A percentile compares a stretch with the other conserved stretches of the same genome.
Evolutionary conservation across 2,113 vertebrate species (phyloP).

Genomic region (Helogale parvula): DNA sequence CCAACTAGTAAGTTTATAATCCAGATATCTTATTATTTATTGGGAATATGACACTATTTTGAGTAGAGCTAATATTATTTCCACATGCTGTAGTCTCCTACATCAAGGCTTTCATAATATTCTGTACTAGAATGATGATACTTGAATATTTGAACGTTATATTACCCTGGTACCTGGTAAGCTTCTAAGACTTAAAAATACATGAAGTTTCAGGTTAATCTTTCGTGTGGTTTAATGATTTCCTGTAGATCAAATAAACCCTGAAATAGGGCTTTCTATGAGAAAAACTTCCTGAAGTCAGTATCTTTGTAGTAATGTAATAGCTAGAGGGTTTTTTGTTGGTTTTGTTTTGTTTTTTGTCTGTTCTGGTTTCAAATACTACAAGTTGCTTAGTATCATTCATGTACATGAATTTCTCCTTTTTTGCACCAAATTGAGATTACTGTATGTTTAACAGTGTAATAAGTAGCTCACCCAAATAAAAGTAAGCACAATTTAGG

Average conservation of each 20-base stretch:
- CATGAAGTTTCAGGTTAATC: conserved; percentile 41
- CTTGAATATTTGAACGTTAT: not conserved
- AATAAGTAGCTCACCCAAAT: not conserved
- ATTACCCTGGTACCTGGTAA: not conserved
- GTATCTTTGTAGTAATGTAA: conserved; percentile 12
- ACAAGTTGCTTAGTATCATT: not conserved
- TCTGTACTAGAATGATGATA: not conserved
- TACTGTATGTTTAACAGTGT: not conserved
- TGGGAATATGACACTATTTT: conserved; percentile 23
- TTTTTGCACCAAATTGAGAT: not conserved
- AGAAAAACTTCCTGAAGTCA: not conserved
- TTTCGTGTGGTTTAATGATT: conserved; percentile 53
- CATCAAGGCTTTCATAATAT: not conserved
- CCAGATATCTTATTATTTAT: not conserved
- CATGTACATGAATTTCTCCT: not conserved
- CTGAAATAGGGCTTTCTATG: not conserved
- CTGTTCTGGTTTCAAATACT: not conserved
- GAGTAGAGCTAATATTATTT: conserved; percentile 23
- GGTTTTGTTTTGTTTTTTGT: too few species aligned
- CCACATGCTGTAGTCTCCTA: not conserved
- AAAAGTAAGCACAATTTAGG: not conserved
- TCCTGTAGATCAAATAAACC: not conserved
- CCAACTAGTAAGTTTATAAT: not conserved
- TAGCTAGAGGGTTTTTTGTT: not conserved
- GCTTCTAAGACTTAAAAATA: conserved; percentile 31